Percentiles rank a stretch among this genome's conserved stretches.
Conservation (phyloP, 2,888 invertebrate species). For the Anodontia alba region DNA sequence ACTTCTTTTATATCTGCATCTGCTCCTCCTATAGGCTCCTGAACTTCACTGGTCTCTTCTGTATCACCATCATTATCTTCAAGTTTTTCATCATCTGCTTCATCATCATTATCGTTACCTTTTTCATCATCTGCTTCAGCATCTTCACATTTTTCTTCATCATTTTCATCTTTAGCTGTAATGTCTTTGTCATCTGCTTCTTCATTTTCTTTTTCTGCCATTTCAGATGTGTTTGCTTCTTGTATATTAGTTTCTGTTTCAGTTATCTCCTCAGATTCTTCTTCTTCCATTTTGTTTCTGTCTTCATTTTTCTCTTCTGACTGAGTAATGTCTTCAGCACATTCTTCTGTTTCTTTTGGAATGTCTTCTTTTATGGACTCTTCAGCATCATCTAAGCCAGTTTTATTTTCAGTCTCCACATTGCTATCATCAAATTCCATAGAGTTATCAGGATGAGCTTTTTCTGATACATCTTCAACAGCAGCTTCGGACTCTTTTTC, state of each 20-base stretch:
- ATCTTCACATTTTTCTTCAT: not conserved
- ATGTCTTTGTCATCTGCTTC: slow-evolving; percentile 2
- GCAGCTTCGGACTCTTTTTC: too few species aligned
- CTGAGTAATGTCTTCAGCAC: not conserved
- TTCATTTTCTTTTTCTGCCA: not conserved
- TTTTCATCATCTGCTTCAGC: slow-evolving; percentile 2
- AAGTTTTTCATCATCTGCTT: not conserved
- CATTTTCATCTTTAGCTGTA: not conserved
- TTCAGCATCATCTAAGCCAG: slow-evolving; percentile 5
- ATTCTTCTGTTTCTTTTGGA: not conserved
- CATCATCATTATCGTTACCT: slow-evolving; percentile 1
- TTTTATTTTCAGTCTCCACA: not conserved
- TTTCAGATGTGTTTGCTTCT: not conserved
- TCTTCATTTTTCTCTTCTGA: slow-evolving; percentile 9
- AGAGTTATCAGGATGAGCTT: not conserved
- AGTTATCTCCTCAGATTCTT: not conserved
- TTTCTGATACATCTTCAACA: too few species aligned
- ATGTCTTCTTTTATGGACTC: not conserved
- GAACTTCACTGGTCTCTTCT: not conserved
- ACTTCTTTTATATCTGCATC: not conserved
- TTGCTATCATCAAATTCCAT: not conserved
- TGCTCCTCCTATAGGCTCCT: not conserved
- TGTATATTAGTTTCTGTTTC: not conserved
- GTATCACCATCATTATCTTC: slow-evolving; percentile 14
- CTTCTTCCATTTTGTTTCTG: not conserved